Percentiles rank a stretch among this genome's conserved stretches.
phyloP scores from a whole-genome alignment of 2,888 invertebrate species.

The Acholoe squamosa region DNA sequence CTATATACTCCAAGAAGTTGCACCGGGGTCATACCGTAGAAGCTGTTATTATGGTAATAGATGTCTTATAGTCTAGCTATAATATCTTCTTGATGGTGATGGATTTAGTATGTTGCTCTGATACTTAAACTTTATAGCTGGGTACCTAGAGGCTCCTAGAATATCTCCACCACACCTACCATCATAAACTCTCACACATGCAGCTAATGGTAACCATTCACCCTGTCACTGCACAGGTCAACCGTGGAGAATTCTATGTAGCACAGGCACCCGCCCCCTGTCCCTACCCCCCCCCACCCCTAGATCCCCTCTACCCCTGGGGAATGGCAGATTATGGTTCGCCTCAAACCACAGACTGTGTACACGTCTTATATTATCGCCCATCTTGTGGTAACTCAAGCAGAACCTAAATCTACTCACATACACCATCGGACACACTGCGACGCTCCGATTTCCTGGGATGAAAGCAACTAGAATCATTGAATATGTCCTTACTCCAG shows the following conservation, averaged over 20 bases:
- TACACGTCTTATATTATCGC: conserved; percentile 19
- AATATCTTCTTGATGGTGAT: no score
- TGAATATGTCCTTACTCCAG: no score
- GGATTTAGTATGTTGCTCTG: not conserved
- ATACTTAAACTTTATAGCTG: not conserved
- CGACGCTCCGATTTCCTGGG: no score
- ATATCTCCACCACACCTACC: not conserved
- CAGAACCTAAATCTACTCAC: no score
- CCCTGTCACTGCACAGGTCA: conserved; percentile 1
- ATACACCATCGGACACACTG: no score
- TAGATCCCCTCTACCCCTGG: conserved; percentile 6
- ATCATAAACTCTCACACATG: not conserved
- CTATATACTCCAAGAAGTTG: no score
- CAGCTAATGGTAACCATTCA: not conserved
- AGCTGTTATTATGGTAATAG: no score
- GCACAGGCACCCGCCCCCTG: not conserved
- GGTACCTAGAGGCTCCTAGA: not conserved
- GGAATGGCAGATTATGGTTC: not conserved
- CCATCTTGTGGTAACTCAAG: not conserved
- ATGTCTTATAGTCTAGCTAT: no score
- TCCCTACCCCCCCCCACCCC: not conserved
- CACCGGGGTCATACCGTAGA: no score
- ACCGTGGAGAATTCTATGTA: not conserved
- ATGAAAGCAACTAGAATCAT: no score
- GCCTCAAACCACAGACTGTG: conserved; percentile 3